These are phyloP conservation scores for Stramonita haemastoma DNA, from an alignment of 2,888 invertebrate species.

Conservation along the genomic window DNA sequence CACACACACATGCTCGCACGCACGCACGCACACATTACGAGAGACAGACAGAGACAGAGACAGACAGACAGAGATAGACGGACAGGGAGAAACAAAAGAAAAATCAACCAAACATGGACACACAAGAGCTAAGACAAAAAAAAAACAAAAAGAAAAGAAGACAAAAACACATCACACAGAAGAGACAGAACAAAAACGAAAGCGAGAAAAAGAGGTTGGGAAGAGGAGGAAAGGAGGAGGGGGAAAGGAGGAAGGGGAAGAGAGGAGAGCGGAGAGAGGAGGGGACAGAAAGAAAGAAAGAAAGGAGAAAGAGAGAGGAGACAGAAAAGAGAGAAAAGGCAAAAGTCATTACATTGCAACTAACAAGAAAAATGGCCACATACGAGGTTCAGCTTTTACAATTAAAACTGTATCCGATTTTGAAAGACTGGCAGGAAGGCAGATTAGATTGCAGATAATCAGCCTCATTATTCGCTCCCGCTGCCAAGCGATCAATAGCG, in stretches of 20 bases:
- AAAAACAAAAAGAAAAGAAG: no score
- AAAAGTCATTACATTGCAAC: constrained; percentile 28
- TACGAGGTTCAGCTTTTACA: constrained; percentile 31
- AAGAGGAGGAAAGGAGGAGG: background rate
- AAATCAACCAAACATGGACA: no score
- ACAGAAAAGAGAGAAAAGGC: background rate
- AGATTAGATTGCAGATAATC: constrained; percentile 27
- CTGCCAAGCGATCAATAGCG: background rate
- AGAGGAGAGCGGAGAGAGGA: background rate
- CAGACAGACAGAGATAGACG: no score
- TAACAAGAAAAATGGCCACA: constrained; percentile 28
- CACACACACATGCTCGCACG: no score
- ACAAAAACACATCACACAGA: no score
- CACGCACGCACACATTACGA: no score
- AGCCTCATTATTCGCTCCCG: background rate
- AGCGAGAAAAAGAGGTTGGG: background rate
- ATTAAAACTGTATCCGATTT: constrained; percentile 32
- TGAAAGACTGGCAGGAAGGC: constrained; percentile 10
- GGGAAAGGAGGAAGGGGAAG: no score
- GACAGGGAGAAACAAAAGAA: no score
- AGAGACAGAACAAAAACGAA: background rate
- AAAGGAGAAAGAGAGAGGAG: background rate
- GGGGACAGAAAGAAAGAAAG: background rate
- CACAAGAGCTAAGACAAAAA: no score
- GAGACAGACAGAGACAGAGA: background rate